Base-by-base conservation (phyloP, 1,140 invertebrate species). In the Sitophilus oryzae region DNA sequence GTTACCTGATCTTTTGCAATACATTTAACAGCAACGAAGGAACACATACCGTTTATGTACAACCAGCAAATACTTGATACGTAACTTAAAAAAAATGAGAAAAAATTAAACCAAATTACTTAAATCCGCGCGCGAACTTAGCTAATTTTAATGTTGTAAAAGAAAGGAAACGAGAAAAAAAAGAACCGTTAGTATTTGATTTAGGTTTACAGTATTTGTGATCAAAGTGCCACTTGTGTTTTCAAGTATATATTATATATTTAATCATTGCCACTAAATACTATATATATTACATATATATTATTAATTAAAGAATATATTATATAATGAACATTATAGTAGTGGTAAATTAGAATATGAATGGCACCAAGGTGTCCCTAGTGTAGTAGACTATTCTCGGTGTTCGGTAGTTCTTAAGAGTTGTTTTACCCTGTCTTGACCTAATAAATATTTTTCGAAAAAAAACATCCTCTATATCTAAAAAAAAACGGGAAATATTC, bases 121-220 rank as follows among this genome's bases (percentile, higher is more conserved):
- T 46, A 52, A 42, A 43, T 43, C 49, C 36, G 38, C 15, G n/a
- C n/a, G 10, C 43, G 53, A 52, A 45, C n/a, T 47, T 38, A 57
- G 41, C 35, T 37, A 61, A 53, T 36, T 53, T 22, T 21, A 22
- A 45, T 11, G 23, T 8, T 40, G 4, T 15, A 40, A 40, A 14
- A 40, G 5, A 18, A 8, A 45, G 10, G 21, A 23, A 6, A 20
- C 10, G 21, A 45, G 15, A 19, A 20, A 52, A 30, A 11, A 44
- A 44, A 20, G 30, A 46, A 46, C 46, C 37, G 25, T 56, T 65
- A 66, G 63, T 63, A 63, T 65, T 68, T 65, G 60, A 63, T 65
- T 69, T 69, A 67, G 66, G 64, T 69, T 69, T 65, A 69, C 66
- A 67, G 67, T 69, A 69, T 69, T 69, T 69, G 67, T 69, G 67